Percentiles rank a stretch among this genome's conserved stretches.
Evolutionary conservation across 2,888 invertebrate genomes (phyloP).

Genomic region (Drosophila acutilabella): DNA sequence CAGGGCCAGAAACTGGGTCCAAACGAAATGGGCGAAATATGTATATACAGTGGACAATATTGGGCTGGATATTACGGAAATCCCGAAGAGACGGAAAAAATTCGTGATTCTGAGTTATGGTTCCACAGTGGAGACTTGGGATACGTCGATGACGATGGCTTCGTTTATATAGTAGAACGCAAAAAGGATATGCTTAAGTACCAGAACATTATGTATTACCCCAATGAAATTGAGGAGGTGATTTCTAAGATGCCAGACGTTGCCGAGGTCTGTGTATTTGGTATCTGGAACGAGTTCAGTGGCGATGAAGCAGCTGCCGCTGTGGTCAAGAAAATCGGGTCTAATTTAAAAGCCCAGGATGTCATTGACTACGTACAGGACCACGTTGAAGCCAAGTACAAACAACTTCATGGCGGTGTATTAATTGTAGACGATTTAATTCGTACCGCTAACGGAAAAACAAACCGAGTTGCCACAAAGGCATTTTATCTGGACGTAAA

Average conservation of each 20-base stretch:
- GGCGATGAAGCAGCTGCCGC: conserved; percentile 81
- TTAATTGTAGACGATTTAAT: conserved; percentile 73
- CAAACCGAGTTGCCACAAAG: conserved; percentile 58
- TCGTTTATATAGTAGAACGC: conserved; percentile 76
- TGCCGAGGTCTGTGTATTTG: conserved; percentile 77
- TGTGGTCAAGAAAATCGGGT: conserved; percentile 63
- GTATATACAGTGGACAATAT: conserved; percentile 47
- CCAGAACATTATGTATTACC: conserved; percentile 75
- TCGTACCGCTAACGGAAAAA: conserved; percentile 75
- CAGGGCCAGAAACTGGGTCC: conserved; percentile 61
- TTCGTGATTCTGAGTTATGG: conserved; percentile 76
- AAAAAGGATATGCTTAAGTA: conserved; percentile 81
- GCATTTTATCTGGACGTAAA: conserved; percentile 47
- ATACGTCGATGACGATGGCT: conserved; percentile 81
- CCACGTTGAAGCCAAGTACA: conserved; percentile 59
- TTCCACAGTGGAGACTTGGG: conserved; percentile 83
- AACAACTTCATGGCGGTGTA: conserved; percentile 77
- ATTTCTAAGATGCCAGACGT: conserved; percentile 75
- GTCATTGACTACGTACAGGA: conserved; percentile 75
- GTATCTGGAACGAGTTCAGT: conserved; percentile 69
- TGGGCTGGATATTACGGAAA: conserved; percentile 83
- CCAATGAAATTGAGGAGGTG: conserved; percentile 78
- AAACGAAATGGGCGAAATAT: conserved; percentile 78
- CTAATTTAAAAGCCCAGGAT: conserved; percentile 67
- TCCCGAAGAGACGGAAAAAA: conserved; percentile 57